Base-by-base conservation (phyloP, 2,797 vertebrate species). In the Syncerus caffer region DNA sequence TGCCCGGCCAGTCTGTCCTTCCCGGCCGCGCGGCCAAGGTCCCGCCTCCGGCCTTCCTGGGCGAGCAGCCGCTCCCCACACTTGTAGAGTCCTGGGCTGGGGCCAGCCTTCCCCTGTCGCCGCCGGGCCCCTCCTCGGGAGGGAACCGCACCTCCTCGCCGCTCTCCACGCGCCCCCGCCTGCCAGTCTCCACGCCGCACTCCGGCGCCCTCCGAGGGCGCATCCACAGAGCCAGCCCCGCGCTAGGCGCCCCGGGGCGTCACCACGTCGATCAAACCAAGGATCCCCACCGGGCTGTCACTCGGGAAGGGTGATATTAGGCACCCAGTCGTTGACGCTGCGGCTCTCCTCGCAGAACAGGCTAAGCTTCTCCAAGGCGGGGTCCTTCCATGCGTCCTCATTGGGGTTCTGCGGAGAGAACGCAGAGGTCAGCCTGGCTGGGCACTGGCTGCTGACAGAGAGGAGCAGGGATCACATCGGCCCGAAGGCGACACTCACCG, bases 311-410 rank as follows among this genome's bases (percentile, higher is more conserved):
- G 99, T 99, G 97, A 99, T 99, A 74, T 98, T 98, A 71, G 99
- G 99, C 90, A 99, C 99, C 99, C 99, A 99, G 98, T 99, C 99
- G 23, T 99, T 99, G 94, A 99, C 97, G 42, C 99, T 99, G 93
- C 99, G 99, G 82, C 99, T 99, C 97, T 99, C 99, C 95, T 99
- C 99, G 0, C 99, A 99, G 97, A 99, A 99, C 19, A 99, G 97
- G 74, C 98, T 99, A 98, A 99, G 99, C 87, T 99, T 99, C 98
- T 99, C 99, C 97, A 99, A 98, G 76, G 99, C 98, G 1, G 99
- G 99, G 74, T 99, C 99, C 98, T 99, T 99, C 99, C 99, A 99
- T 0, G 99, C 98, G 96, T 99, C 99, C 93, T 99, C 99, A 98
- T 98, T 99, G 1, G 99, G 99, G 86, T 99, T 99, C 99, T 99